Base-by-base conservation (phyloP, 1,140 invertebrate genomes). In the Pseudomyrmex cubaensis region DNA sequence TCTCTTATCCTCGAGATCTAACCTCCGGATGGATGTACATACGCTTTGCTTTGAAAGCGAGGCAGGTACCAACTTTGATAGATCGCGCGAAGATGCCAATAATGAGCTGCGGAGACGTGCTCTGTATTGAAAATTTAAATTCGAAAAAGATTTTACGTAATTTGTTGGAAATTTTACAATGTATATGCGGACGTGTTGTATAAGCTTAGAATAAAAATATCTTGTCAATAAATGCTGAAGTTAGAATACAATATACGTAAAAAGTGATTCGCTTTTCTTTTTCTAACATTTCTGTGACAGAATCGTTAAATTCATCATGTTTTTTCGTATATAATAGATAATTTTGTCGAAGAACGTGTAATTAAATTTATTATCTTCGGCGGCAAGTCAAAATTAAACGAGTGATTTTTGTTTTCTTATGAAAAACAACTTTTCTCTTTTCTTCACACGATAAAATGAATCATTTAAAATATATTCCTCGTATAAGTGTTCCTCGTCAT, bases 391-490 rank as follows among this genome's bases (percentile, higher is more conserved):
- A 80, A 80, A 80, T 80, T 12, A n/a, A 72, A 35, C 0, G 44
- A 80, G 76, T 72, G 3, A 70, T 48, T 13, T 12, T 70, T 5
- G 22, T 20, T 35, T 35, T 7, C 46, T 17, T 54, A n/a, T 56
- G 46, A 56, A 15, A 1, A 15, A 22, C 4, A 2, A 52, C 20
- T 56, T 9, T 35, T 4, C 35, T 66, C 20, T 67, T 9, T 35
- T 4, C 17, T 66, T 15, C 70, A 35, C 7, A 61, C 35, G 12
- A 2, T 25, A 85, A 50, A 56, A 91, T 91, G 90, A 91, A 91
- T 77, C 88, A 82, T 50, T 61, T 91, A 46, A 91, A 90, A 64
- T 73, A 84, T 5, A 84, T 90, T n/a, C 17, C 87, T 17, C 75
- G 82, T 22, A 48, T 85, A 13, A 86, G 69, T 10, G 62, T 87